Evolutionary conservation across 2,888 invertebrate species (phyloP), one percentile per base, ranked within the genome.

Genomic region (Ecliptopera silaceata): DNA sequence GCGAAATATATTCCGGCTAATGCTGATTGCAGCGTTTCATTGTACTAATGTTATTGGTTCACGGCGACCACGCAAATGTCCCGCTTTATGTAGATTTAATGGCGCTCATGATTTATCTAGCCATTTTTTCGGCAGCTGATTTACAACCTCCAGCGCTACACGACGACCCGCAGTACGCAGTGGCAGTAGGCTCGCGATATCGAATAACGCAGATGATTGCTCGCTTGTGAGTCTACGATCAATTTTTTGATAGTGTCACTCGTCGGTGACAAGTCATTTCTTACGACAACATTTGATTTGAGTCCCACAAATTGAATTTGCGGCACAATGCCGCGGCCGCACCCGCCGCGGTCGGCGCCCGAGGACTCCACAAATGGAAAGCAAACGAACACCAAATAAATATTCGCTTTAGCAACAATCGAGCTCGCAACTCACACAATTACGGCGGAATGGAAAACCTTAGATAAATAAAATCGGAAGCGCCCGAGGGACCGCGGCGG

Each of bases 351-450:
- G 48, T 48, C 50, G 4, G 5, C 54, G 60, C 64, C 63, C 62
- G 63, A 62, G 65, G 66, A 63, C 56, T 50, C 57, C 53, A 58
- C 64, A 73, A 75, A 84, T 81, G 82, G 84, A 86, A 82, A 84
- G 81, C 80, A 83, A 84, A 88, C 86, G 74, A 77, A 79, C 64
- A 79, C 84, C 87, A 82, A 88, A 90, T 89, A 89, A 90, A 90
- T 88, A 90, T 90, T 89, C 88, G 86, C 84, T 88, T 82, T 85
- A 84, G 87, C 84, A 81, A 89, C 88, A 86, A 86, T 86, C 82
- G 85, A 78, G 77, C 82, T 83, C 84, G 79, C 82, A 86, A 86
- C 87, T 87, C 86, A 86, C 87, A 86, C 88, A 88, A 88, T 88
- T 88, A 89, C 90, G 78, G 68, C 74, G 80, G 75, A 86, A 89